Conservation (phyloP, 1,140 invertebrate genomes). For the Neodiprion virginianus region DNA sequence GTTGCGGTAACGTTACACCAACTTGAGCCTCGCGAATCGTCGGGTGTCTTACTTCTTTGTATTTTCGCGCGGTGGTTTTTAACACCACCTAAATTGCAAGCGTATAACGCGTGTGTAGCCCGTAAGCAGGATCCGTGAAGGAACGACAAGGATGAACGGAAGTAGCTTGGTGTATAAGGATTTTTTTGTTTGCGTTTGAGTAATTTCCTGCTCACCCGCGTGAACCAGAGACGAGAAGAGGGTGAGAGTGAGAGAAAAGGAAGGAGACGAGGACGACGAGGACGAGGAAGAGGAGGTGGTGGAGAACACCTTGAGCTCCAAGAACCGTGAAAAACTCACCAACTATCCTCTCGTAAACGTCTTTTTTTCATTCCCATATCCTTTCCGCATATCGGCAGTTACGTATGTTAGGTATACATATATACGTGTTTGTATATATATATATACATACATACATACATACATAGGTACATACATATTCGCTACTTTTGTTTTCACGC, state of each 20-base stretch:
- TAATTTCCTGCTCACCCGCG: constrained; percentile 15
- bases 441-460: too few species aligned
- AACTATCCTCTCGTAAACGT: not conserved
- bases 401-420: not conserved
- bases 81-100: too few species aligned
- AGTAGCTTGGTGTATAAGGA: not conserved
- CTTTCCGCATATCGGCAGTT: not conserved
- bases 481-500: too few species aligned
- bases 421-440: not conserved
- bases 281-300: too few species aligned
- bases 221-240: not conserved
- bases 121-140: not conserved
- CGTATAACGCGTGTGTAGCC: too few species aligned
- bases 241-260: not conserved
- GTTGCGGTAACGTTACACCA: too few species aligned
- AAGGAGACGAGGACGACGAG: too few species aligned
- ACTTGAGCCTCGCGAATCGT: too few species aligned
- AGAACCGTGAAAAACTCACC: not conserved
- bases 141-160: not conserved
- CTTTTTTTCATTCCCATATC: not conserved
- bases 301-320: not conserved
- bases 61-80: too few species aligned
- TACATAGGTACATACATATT: too few species aligned
- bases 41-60: too few species aligned
- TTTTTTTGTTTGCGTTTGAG: constrained; percentile 10